Conservation (phyloP, 2,113 vertebrate genomes). For the Plectropomus leopardus region DNA sequence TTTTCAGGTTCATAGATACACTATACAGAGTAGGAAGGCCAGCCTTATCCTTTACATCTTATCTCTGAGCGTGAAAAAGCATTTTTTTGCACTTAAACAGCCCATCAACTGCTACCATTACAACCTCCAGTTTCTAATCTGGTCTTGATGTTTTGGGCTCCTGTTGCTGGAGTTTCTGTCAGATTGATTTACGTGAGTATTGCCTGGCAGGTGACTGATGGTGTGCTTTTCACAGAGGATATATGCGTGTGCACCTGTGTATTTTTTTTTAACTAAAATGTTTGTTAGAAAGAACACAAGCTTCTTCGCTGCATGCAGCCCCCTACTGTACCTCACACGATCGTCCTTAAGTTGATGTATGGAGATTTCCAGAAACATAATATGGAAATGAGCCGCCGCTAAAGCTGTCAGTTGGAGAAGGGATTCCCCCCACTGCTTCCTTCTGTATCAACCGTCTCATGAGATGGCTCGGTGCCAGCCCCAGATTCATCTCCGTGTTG, state of each 20-base stretch:
- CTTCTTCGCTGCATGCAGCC: neutral
- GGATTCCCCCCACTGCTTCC: conserved; percentile 11
- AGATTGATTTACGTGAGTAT: conserved; percentile 76
- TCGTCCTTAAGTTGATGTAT: conserved; percentile 23
- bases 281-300: conserved; percentile 43
- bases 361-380: conserved; percentile 15
- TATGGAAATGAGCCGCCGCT: conserved; percentile 53
- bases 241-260: conserved; percentile 11
- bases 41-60: conserved; percentile 9
- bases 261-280: neutral
- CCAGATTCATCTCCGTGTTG: conserved; percentile 48
- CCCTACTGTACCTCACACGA: conserved; percentile 17
- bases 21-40: neutral
- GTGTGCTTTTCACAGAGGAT: conserved; percentile 10
- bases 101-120: conserved; percentile 10
- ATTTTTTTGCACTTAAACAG: conserved; percentile 23
- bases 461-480: conserved; percentile 16
- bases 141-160: conserved; percentile 49
- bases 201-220: conserved; percentile 66
- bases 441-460: conserved; percentile 10
- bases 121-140: conserved; percentile 37
- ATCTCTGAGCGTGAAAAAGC: conserved; percentile 10
- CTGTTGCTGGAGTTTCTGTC: conserved; percentile 61
- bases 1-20: neutral
- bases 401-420: conserved; percentile 48